Conservation (phyloP, 2,888 invertebrate species). For the Tachina fera region DNA sequence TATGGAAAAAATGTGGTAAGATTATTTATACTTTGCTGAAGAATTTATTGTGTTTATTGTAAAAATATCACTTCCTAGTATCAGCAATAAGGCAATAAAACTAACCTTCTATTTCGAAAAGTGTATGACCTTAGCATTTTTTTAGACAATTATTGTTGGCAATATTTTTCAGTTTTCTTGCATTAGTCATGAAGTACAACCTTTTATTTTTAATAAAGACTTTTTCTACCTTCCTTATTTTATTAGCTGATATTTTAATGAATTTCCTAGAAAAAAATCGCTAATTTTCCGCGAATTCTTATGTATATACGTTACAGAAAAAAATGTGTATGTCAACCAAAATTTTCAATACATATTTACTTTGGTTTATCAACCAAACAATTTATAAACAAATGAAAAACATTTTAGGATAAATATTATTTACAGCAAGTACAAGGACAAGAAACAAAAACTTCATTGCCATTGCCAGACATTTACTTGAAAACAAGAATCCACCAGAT, state of each 20-base stretch:
- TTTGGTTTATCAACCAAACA: background rate
- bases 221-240: background rate
- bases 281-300: background rate
- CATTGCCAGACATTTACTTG: conserved; percentile 36
- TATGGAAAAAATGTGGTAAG: too few species aligned
- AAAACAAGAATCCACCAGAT: conserved; percentile 33
- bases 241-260: background rate
- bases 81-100: too few species aligned
- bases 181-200: too few species aligned
- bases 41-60: too few species aligned
- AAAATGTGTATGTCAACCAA: background rate
- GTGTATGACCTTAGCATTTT: too few species aligned
- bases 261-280: background rate
- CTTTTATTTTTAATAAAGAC: background rate
- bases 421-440: conserved; percentile 54
- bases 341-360: conserved; percentile 1
- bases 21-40: too few species aligned
- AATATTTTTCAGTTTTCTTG: too few species aligned
- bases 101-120: too few species aligned
- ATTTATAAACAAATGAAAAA: background rate
- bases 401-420: background rate
- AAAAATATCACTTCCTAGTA: too few species aligned
- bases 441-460: background rate
- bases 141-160: too few species aligned
- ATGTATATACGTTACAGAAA: conserved; percentile 17